phyloP scores from a whole-genome alignment of 2,888 invertebrate species.

The Helobdella robusta region DNA sequence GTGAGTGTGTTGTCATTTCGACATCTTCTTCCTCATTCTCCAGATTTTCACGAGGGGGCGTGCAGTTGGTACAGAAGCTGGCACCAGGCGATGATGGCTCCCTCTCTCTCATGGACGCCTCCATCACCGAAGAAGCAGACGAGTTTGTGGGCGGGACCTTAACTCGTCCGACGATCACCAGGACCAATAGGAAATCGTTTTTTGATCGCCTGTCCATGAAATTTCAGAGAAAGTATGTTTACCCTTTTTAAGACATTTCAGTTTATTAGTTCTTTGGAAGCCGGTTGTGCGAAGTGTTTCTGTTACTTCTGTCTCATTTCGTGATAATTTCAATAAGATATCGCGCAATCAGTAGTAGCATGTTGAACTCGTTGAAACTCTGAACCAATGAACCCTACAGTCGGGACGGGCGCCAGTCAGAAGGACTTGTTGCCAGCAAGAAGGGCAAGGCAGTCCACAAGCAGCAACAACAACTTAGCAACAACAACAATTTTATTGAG shows the following conservation, averaged over 20 bases:
- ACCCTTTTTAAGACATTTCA: too few species aligned
- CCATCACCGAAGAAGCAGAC: conserved; percentile 7
- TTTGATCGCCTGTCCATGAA: conserved; percentile 13
- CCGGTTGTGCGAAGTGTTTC: too few species aligned
- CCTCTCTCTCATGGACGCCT: neutral
- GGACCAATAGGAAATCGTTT: conserved; percentile 18
- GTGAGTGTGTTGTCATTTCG: too few species aligned
- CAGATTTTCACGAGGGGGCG: neutral
- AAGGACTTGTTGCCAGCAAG: neutral
- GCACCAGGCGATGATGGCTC: conserved; percentile 1
- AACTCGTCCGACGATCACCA: conserved; percentile 12
- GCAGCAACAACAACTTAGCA: too few species aligned
- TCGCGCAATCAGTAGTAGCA: too few species aligned
- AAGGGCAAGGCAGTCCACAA: neutral
- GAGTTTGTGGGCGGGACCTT: neutral
- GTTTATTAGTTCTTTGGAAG: too few species aligned
- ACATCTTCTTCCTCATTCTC: neutral
- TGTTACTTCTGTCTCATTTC: too few species aligned
- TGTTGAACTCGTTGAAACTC: too few species aligned
- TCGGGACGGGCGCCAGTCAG: too few species aligned
- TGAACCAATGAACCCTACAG: too few species aligned
- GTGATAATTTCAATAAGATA: too few species aligned
- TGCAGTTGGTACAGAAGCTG: neutral
- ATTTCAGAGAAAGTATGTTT: conserved; percentile 13
- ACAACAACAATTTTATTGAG: too few species aligned